Base-by-base conservation (phyloP, 2,113 vertebrate genomes). In the Neolamprologus sp. region DNA sequence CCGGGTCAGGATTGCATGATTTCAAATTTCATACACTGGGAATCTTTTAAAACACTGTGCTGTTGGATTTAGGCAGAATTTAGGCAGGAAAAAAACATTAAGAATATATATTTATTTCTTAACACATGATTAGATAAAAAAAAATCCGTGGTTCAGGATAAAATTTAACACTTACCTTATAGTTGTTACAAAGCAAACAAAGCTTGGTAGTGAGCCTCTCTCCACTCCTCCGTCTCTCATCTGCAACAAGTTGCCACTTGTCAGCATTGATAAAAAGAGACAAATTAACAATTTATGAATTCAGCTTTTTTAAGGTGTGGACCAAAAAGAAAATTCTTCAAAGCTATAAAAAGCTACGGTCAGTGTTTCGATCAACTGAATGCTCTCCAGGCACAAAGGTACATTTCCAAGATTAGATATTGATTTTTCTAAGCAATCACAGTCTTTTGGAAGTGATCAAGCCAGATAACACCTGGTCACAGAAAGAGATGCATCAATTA, bases 341-440 rank as follows among this genome's bases (percentile, higher is more conserved):
- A 21, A 26, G 65, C 65, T 71, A 42, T 21, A 40, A 40, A 40
- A 40, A 68, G 63, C 37, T 23, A 14, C 2, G 12, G 35, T 42
- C 65, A 73, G 40, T 75, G 40, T 75, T 75, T 47, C 0, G 1
- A 75, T 47, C 21, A 75, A 16, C 9, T 73, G 37, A 26, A 47
- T 45, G 14, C 9, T 73, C 21, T 75, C 40, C 21, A 45, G 21
- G 40, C 40, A 73, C 21, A 7, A 73, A 26, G 35, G n/a, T 71
- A 42, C 37, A 42, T 71, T 71, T 71, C 37, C 65, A 42, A 71
- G 6, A 75, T 75, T 45, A 47, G 68, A 75, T 75, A 28, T 45
- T 28, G 68, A 28, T 75, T 75, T 28, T 75, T 73, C 23, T 47
- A 47, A 45, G 42, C 5, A 75, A 47, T 28, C 14, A 75, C 23